Conservation (phyloP, 2,113 vertebrate genomes). For the Garra rufa region DNA sequence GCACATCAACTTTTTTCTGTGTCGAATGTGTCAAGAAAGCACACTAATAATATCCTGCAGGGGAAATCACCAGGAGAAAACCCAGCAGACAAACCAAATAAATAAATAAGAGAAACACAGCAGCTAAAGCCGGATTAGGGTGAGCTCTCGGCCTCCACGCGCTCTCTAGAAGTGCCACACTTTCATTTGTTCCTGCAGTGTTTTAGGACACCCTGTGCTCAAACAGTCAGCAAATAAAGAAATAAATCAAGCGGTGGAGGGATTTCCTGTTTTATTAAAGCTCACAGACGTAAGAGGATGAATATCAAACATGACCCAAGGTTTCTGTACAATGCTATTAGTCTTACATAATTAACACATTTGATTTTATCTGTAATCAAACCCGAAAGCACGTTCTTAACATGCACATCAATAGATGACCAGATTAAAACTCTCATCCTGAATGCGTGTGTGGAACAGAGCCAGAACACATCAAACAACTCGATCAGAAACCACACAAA, state of each 20-base stretch:
- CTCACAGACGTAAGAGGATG: neutral
- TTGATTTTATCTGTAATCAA: neutral
- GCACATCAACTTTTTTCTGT: neutral
- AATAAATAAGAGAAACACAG: constrained; percentile 14
- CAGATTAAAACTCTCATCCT: neutral
- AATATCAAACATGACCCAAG: neutral
- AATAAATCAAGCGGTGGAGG: constrained; percentile 12
- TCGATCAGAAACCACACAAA: neutral
- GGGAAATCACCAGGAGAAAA: constrained; percentile 20
- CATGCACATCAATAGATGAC: neutral
- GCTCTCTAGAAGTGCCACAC: constrained; percentile 12
- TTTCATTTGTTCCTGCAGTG: constrained; percentile 17
- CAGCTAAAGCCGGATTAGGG: constrained; percentile 49
- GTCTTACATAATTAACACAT: constrained; percentile 8
- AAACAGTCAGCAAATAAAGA: constrained; percentile 7
- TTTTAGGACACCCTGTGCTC: constrained; percentile 30
- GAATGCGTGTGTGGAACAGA: neutral
- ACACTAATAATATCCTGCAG: neutral
- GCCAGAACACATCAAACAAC: neutral
- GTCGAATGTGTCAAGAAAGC: neutral
- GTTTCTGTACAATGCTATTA: neutral
- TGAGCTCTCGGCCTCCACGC: neutral
- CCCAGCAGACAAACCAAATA: constrained; percentile 16
- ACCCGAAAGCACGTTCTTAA: neutral
- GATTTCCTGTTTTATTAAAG: constrained; percentile 29